Evolutionary conservation across 2,113 vertebrate species (phyloP).

Genomic region (Xiphorhynchus elegans): DNA sequence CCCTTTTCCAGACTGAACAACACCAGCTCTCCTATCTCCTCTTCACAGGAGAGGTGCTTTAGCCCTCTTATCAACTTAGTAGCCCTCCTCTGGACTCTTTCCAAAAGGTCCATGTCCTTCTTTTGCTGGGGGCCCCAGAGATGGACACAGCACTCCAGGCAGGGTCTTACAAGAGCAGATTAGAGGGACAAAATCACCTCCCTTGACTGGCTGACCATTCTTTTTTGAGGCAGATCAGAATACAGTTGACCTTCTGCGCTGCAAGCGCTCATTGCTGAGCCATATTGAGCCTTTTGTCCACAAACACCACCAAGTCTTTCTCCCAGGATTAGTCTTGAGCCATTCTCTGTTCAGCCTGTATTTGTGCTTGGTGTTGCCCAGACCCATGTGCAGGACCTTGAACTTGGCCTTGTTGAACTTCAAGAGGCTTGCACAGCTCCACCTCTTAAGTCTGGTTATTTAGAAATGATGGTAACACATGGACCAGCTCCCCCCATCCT

Average conservation of each 20-base stretch:
- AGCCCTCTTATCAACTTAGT: background rate
- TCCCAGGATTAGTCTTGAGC: background rate
- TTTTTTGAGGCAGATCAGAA: background rate
- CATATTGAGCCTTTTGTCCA: background rate
- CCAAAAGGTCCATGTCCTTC: background rate
- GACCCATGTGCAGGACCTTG: background rate
- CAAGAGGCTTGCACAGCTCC: background rate
- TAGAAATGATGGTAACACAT: background rate
- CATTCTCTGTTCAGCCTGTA: background rate
- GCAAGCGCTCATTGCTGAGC: background rate
- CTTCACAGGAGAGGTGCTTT: background rate
- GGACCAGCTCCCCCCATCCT: background rate
- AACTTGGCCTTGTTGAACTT: background rate
- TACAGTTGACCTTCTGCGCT: background rate
- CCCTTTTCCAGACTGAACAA: background rate
- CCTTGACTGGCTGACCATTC: background rate
- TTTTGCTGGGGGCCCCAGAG: background rate
- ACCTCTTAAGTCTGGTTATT: background rate
- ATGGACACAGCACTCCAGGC: fast-evolving
- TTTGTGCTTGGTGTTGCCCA: background rate
- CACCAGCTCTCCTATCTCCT: background rate
- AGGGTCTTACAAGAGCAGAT: background rate
- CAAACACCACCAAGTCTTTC: background rate
- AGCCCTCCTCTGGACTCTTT: background rate
- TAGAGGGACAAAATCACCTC: background rate